A percentile compares a stretch with the other conserved stretches of the same genome.
Conservation (phyloP, 2,888 invertebrate species). For the Iselma pallidipennis region DNA sequence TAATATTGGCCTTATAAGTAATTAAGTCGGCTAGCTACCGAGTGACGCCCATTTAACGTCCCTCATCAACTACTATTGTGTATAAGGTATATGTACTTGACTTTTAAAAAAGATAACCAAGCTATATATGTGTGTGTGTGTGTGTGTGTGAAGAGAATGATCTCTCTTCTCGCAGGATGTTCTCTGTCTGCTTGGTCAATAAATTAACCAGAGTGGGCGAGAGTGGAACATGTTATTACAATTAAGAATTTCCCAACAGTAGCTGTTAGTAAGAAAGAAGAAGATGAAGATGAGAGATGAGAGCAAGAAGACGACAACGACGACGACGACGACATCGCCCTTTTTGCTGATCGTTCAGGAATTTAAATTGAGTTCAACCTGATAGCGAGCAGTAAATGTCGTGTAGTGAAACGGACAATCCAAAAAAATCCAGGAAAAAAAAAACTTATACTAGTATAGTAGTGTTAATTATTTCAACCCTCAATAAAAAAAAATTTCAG, state of each 20-base stretch:
- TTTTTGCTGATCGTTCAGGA: constrained; percentile 1
- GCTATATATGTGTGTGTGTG: not conserved
- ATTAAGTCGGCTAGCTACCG: not conserved
- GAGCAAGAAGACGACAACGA: not conserved
- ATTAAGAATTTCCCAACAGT: constrained; percentile 3
- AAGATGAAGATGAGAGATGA: constrained; percentile 1
- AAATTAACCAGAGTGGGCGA: constrained; percentile 3
- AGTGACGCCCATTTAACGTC: constrained; percentile 1
- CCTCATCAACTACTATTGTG: not conserved
- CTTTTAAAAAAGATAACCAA: not conserved
- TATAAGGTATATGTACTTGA: not conserved
- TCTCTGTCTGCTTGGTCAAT: not conserved
- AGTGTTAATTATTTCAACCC: not conserved
- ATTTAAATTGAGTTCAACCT: not conserved
- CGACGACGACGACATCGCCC: not conserved
- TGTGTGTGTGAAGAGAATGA: not conserved
- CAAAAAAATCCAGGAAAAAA: not conserved
- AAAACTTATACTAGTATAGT: too few relatives aligned
- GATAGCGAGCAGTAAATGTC: not conserved
- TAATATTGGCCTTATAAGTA: constrained; percentile 2
- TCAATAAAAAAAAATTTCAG: too few relatives aligned
- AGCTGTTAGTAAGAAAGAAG: not conserved
- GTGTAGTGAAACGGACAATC: not conserved
- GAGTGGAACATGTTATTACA: constrained; percentile 3
- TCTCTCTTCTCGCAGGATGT: not conserved